Evolutionary conservation across 2,797 vertebrate genomes (phyloP).

Genomic region (Cynodonichthys magdalenae): DNA sequence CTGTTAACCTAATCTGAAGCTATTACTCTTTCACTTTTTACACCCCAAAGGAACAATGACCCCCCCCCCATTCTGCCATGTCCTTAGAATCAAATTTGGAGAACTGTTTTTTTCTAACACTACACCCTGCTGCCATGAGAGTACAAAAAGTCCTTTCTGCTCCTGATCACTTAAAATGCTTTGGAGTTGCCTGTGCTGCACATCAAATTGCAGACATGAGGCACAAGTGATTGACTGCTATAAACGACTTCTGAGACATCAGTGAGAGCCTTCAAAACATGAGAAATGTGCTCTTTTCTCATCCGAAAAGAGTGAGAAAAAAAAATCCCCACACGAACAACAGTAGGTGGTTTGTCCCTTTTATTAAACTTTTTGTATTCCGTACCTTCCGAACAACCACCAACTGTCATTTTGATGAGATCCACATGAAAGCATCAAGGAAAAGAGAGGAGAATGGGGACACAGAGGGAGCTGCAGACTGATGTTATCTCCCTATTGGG

Average conservation of each 20-base stretch:
- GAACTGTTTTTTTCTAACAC: constrained; percentile 13
- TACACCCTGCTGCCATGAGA: constrained; percentile 8
- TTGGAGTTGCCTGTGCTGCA: constrained; percentile 17
- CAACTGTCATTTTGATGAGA: constrained; percentile 47
- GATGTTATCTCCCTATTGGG: constrained; percentile 38
- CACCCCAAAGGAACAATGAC: not conserved
- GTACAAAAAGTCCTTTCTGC: constrained; percentile 23
- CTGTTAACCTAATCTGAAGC: not conserved
- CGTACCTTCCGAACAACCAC: constrained; percentile 16
- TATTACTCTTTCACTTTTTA: not conserved
- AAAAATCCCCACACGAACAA: constrained; percentile 24
- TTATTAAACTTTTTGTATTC: not conserved
- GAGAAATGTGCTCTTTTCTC: constrained; percentile 39
- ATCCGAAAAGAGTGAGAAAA: constrained; percentile 14
- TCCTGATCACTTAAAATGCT: constrained; percentile 37
- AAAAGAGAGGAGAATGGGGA: not conserved
- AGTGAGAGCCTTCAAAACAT: constrained; percentile 40
- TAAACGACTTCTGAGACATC: constrained; percentile 37
- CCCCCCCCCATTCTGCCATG: not conserved
- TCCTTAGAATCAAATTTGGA: constrained; percentile 11
- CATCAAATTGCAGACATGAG: constrained; percentile 25
- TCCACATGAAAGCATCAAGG: constrained; percentile 34
- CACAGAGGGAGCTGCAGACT: constrained; percentile 40
- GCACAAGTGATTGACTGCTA: constrained; percentile 51
- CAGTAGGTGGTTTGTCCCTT: constrained; percentile 46